These are phyloP conservation scores for Pitangus sulphuratus DNA, from an alignment of 2,797 vertebrate genomes.

Conservation along the genomic window DNA sequence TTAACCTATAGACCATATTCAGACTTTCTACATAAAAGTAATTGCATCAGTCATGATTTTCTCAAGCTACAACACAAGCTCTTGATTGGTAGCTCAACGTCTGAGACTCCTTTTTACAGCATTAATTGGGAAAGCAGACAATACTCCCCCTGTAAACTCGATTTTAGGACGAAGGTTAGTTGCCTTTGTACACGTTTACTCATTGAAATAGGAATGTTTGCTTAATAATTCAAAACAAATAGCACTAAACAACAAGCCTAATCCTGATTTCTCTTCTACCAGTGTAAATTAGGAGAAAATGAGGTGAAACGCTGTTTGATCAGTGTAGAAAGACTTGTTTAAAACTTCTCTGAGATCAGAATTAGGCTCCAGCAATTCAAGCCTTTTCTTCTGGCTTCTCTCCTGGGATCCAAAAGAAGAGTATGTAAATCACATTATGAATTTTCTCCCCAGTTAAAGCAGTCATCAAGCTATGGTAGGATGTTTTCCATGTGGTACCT, in stretches of 20 bases:
- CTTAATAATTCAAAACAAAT: conserved; percentile 74
- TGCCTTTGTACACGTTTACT: conserved; percentile 70
- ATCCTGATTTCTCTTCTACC: conserved; percentile 65
- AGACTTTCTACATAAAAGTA: conserved; percentile 68
- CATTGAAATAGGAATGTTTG: conserved; percentile 70
- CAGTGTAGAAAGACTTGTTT: conserved; percentile 49
- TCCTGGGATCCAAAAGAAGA: conserved; percentile 8
- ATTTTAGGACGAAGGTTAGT: conserved; percentile 71
- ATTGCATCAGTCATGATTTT: conserved; percentile 73
- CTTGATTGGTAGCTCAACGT: conserved; percentile 62
- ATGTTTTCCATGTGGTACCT: not conserved
- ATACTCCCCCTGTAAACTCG: conserved; percentile 65
- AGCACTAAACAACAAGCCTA: conserved; percentile 67
- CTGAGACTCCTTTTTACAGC: conserved; percentile 61
- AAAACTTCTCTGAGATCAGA: conserved; percentile 52
- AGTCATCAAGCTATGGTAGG: not conserved
- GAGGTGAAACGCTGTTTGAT: conserved; percentile 59
- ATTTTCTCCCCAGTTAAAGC: conserved; percentile 54
- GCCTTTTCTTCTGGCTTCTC: conserved; percentile 32
- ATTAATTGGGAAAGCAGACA: conserved; percentile 71
- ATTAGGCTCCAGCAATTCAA: conserved; percentile 21
- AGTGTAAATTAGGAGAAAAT: conserved; percentile 69
- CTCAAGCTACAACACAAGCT: conserved; percentile 62
- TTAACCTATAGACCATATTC: conserved; percentile 67
- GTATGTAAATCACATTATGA: conserved; percentile 20